Evolutionary conservation across 2,888 invertebrate genomes (phyloP).

Genomic region (Steromphala cineraria): DNA sequence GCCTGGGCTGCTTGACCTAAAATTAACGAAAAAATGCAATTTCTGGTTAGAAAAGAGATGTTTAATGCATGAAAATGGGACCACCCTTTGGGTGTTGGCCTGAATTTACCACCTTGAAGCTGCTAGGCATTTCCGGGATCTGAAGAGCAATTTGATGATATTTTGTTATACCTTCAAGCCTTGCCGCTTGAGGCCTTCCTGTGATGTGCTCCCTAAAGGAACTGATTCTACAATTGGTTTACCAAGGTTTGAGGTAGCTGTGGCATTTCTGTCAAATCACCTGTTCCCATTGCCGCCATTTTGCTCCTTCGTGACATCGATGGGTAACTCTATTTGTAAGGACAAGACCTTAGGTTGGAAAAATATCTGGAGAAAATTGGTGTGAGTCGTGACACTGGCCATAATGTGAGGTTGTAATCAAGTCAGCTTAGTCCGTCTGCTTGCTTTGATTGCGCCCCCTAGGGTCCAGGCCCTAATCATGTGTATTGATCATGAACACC

Average conservation of each 20-base stretch:
- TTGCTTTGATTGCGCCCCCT: conserved; percentile 1
- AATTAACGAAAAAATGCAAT: conserved; percentile 14
- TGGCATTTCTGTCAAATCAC: neutral
- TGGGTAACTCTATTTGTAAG: conserved; percentile 4
- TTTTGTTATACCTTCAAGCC: conserved; percentile 4
- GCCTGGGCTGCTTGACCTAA: conserved; percentile 5
- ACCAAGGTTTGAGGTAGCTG: neutral
- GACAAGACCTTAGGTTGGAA: neutral
- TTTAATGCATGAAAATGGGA: conserved; percentile 18
- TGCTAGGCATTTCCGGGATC: neutral
- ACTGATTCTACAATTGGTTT: too few relatives aligned
- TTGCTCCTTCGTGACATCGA: neutral
- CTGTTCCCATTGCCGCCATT: neutral
- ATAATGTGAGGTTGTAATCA: neutral
- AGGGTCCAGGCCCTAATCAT: neutral
- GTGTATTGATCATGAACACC: neutral
- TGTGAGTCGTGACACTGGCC: neutral
- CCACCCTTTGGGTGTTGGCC: neutral
- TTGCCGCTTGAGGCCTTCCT: neutral
- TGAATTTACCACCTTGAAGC: neutral
- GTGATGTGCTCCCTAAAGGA: too few relatives aligned
- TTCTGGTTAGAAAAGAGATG: conserved; percentile 8
- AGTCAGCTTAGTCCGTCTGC: conserved; percentile 2
- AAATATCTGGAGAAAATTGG: neutral
- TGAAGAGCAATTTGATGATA: conserved; percentile 3